Evolutionary conservation across 2,113 vertebrate genomes (phyloP), one percentile per base, ranked within the genome.

Genomic region (Grammomys surdaster): DNA sequence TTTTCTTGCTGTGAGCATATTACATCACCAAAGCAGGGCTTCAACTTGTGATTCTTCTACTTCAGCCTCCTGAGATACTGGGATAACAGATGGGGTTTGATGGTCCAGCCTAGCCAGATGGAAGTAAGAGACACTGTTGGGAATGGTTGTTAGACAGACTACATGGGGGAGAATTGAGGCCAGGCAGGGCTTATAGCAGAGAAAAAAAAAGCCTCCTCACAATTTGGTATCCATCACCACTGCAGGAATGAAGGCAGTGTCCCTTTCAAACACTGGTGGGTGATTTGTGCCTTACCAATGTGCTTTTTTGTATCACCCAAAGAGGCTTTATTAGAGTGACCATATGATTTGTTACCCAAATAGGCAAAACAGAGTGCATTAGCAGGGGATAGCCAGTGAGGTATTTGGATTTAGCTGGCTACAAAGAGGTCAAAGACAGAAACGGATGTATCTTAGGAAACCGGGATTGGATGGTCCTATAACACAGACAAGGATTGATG

Each of bases 211-310:
- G 1, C 8, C 5, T 54, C 20, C n/a, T 70, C 5, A 1, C 14
- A 58, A 5, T 19, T 26, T 70, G 40, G 0, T 51, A 40, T 17
- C 36, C 7, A 1, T 26, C 8, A 2, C 40, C 5, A 24, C 0
- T 22, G 14, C 7, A 33, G 56, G 6, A 73, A 80, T 4, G 4
- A 80, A 31, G 7, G 8, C 16, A 48, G 60, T 5, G 51, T 1
- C 5, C 17, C 36, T 4, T 4, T 5, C 56, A 31, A 13, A 5
- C 60, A 13, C 16, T 3, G 19, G 7, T 0, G 3, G 1, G 16
- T 33, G 33, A 46, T n/a, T 40, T 43, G 33, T 58, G 36, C 6
- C n/a, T 46, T n/a, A 46, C 3, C 33, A 72, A 36, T 33, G 5
- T 19, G 48, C 13, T 22, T 84, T 19, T 90, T n/a, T 70, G 36